Conservation (phyloP, 2,797 vertebrate species). For the Aldrovandia affinis region DNA sequence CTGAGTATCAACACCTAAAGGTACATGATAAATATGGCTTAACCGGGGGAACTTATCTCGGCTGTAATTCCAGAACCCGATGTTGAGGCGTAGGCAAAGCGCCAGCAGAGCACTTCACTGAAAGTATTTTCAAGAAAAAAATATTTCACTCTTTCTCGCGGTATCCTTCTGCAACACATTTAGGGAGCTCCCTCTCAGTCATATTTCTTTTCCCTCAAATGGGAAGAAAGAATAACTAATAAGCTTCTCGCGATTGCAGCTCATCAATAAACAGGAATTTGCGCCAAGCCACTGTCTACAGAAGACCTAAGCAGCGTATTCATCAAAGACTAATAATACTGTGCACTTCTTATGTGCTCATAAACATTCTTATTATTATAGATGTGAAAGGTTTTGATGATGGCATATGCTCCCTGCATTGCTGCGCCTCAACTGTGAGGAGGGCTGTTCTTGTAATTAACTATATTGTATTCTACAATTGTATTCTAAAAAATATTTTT, state of each 20-base stretch:
- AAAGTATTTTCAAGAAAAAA: neutral
- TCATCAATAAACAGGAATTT: conserved; percentile 1
- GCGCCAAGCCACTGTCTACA: neutral
- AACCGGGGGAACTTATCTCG: conserved; percentile 57
- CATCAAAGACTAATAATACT: neutral
- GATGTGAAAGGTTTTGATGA: too few species aligned
- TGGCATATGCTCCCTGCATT: neutral
- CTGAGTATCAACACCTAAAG: conserved; percentile 56
- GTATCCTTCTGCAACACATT: neutral
- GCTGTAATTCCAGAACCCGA: conserved; percentile 64
- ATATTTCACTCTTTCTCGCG: neutral
- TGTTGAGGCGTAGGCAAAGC: conserved; percentile 50
- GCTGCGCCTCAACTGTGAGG: neutral
- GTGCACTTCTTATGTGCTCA: neutral
- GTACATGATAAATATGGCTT: conserved; percentile 69
- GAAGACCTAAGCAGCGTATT: neutral
- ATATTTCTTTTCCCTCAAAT: conserved; percentile 3
- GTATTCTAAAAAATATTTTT: too few species aligned
- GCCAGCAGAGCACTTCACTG: conserved; percentile 63
- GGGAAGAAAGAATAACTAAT: neutral
- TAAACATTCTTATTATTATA: neutral
- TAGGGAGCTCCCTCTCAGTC: neutral
- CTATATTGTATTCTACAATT: neutral
- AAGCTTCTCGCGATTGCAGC: neutral
- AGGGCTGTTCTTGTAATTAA: neutral